phyloP scores from a whole-genome alignment of 2,797 vertebrate genomes.

The Ctenopoma kingsleyae region DNA sequence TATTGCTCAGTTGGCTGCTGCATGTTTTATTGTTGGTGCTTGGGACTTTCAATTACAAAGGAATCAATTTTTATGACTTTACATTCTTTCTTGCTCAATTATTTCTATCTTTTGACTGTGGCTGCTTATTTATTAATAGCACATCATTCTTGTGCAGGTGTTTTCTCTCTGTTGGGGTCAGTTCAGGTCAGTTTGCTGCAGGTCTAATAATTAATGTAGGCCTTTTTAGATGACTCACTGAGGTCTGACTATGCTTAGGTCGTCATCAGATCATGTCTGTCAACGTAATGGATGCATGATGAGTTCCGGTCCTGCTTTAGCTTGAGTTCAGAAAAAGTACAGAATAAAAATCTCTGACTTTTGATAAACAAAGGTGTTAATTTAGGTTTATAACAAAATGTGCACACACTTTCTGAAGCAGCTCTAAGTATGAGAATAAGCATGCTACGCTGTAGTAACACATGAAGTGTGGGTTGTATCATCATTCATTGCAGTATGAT shows the following conservation, averaged over 20 bases:
- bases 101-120: background rate
- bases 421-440: background rate
- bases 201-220: background rate
- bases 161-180: background rate
- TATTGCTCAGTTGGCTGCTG: background rate
- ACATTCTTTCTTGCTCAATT: background rate
- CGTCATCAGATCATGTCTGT: background rate
- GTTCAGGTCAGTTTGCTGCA: background rate
- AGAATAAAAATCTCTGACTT: no score
- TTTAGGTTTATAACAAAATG: background rate
- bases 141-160: background rate
- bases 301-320: no score
- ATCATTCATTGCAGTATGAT: conserved; percentile 15
- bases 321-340: no score
- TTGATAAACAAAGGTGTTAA: background rate
- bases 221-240: background rate
- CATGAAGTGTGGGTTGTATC: conserved; percentile 5
- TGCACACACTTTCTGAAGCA: background rate
- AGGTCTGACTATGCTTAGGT: background rate
- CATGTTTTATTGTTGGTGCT: background rate
- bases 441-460: background rate
- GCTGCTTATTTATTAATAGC: background rate
- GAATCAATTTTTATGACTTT: background rate
- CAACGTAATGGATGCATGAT: background rate
- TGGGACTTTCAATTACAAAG: background rate